Base-by-base conservation (phyloP, 1,140 invertebrate genomes). In the Brachionus plicatilis region DNA sequence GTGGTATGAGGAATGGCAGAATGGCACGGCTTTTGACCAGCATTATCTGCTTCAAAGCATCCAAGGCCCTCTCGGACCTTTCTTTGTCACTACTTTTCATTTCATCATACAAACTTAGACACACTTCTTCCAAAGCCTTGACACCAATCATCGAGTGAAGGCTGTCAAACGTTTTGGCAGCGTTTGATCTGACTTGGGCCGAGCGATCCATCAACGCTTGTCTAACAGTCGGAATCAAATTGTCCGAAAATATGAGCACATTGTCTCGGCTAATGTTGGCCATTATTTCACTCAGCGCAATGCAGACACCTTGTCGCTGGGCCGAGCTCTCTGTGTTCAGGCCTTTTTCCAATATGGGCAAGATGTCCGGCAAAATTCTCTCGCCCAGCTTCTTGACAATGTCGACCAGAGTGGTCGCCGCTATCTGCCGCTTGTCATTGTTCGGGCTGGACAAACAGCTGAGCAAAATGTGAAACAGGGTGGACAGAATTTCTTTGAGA, bases 201-300 rank as follows among this genome's bases (percentile, higher is more conserved):
- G 96, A 88, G 0, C 95, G 94, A 92, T 99, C 97, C 87, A 94
- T 95, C 20, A 99, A 90, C 3, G 96, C 96, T 91, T 94, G 94
- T 85, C 94, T 91, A 7, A 98, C 95, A 3, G 96, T 98, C n/a
- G 96, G 96, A n/a, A 99, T 95, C 75, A 99, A 90, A 87, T 94
- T 97, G 88, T 98, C 95, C 1, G 96, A 95, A 87, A 88, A 90
- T 20, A 33, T 37, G 11, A 85, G 20, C 29, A 84, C 94, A 93
- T 98, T 97, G 86, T 99, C 97, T 87, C 93, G 93, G 78, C 94
- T 96, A 2, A 96, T 98, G 53, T 96, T 97, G 3, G 93, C 93
- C 93, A 99, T 97, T 86, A 99, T 99, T 92, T 99, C 98, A 0
- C 95, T 95, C 1, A 99, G 91, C 5, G 97, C 97, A 88, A 99